phyloP scores from a whole-genome alignment of 2,113 vertebrate genomes.

The Platysteira castanea region DNA sequence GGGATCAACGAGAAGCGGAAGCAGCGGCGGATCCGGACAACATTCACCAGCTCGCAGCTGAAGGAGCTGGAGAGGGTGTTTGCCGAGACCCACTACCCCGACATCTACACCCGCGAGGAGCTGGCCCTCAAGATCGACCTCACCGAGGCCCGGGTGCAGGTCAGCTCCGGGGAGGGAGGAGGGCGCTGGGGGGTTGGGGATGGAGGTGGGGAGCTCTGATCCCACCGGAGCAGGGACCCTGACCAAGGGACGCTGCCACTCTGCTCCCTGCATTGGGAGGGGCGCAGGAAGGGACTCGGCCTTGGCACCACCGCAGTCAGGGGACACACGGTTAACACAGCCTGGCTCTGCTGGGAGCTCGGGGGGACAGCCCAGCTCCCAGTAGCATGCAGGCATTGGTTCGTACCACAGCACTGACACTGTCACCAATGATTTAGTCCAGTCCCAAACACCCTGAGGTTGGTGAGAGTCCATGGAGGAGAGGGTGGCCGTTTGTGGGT shows the following conservation, averaged over 20 bases:
- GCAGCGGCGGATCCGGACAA: slow-evolving; percentile 91
- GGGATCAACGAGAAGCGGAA: slow-evolving; percentile 94
- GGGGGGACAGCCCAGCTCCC: background rate
- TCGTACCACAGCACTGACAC: background rate
- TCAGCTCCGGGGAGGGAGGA: background rate
- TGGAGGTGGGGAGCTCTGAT: background rate
- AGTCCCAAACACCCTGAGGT: background rate
- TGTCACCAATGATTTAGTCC: background rate
- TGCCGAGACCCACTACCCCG: slow-evolving; percentile 83
- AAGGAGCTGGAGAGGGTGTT: slow-evolving; percentile 95
- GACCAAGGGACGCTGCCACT: rapidly evolving
- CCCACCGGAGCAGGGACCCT: background rate
- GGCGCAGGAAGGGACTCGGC: background rate
- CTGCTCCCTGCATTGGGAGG: background rate
- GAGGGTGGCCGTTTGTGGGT: background rate
- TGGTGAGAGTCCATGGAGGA: background rate
- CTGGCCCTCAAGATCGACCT: slow-evolving; percentile 95
- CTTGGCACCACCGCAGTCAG: rapidly evolving
- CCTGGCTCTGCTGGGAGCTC: background rate
- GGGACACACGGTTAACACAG: background rate
- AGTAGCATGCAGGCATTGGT: too few relatives aligned
- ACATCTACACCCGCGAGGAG: slow-evolving; percentile 79
- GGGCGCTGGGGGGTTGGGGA: background rate
- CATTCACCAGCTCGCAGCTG: slow-evolving; percentile 93
- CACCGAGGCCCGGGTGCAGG: slow-evolving; percentile 93